Evolutionary conservation across 2,888 invertebrate species (phyloP).

Genomic region (Sclerodermus sp.): DNA sequence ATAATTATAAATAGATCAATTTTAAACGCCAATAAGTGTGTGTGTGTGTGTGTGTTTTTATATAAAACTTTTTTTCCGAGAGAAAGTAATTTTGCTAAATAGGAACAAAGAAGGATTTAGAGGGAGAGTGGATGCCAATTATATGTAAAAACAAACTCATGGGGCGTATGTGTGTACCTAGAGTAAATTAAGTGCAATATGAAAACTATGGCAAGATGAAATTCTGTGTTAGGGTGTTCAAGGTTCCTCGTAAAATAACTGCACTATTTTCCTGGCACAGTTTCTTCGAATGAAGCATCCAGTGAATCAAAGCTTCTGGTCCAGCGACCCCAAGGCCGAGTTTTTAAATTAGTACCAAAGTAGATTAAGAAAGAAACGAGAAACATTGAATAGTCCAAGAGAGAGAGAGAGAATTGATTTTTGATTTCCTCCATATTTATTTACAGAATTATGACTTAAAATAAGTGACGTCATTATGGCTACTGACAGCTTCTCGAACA

Average conservation of each 20-base stretch:
- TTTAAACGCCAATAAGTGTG: too few relatives aligned
- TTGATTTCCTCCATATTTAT: conserved; percentile 1
- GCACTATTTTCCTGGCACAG: conserved; percentile 48
- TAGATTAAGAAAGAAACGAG: too few relatives aligned
- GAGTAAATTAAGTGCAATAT: not conserved
- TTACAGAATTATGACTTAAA: conserved; percentile 47
- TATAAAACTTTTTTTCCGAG: too few relatives aligned
- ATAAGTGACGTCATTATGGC: conserved; percentile 37
- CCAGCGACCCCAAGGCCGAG: conserved; percentile 36
- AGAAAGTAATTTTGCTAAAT: too few relatives aligned
- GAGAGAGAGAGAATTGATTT: not conserved
- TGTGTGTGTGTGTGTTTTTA: too few relatives aligned
- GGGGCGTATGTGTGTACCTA: too few relatives aligned
- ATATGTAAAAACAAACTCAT: too few relatives aligned
- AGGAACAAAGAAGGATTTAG: too few relatives aligned
- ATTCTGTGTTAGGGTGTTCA: conserved; percentile 33
- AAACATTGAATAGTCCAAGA: too few relatives aligned
- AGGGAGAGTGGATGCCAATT: too few relatives aligned
- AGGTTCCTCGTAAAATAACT: conserved; percentile 47
- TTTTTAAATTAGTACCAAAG: too few relatives aligned
- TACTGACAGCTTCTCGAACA: conserved; percentile 34
- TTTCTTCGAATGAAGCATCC: conserved; percentile 32
- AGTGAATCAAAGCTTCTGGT: conserved; percentile 36
- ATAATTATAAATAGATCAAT: too few relatives aligned
- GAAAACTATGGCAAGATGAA: conserved; percentile 28